Conservation (phyloP, 2,888 invertebrate genomes). For the Lapara coniferarum region DNA sequence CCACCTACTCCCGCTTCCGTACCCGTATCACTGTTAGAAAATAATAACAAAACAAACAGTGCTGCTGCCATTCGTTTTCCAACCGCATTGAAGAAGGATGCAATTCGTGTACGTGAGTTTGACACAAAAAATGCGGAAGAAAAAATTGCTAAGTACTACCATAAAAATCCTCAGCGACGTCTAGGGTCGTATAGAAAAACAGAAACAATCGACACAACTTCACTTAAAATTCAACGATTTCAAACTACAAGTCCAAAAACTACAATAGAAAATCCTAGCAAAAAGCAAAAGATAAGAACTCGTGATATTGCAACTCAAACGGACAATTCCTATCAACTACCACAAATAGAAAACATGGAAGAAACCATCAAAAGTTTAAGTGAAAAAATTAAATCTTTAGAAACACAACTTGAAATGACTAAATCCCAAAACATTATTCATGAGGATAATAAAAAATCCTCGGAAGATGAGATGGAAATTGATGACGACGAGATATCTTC, state of each 20-base stretch:
- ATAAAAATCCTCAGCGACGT: slow-evolving; percentile 6
- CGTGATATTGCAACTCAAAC: slow-evolving; percentile 51
- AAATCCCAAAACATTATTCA: slow-evolving; percentile 28
- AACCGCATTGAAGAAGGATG: neutral
- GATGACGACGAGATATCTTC: neutral
- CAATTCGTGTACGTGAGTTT: neutral
- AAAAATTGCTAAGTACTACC: slow-evolving; percentile 1
- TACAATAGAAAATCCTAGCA: neutral
- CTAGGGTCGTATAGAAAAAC: neutral
- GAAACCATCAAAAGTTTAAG: slow-evolving; percentile 45
- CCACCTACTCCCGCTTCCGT: neutral
- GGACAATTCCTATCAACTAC: slow-evolving; percentile 43
- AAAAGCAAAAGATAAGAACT: slow-evolving; percentile 31
- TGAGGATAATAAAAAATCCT: slow-evolving; percentile 29
- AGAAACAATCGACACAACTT: too few relatives aligned
- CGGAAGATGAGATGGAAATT: slow-evolving; percentile 30
- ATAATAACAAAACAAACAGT: neutral
- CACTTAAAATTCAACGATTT: neutral
- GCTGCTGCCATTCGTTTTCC: neutral
- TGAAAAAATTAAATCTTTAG: slow-evolving; percentile 45
- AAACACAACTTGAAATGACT: slow-evolving; percentile 42
- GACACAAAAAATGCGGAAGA: slow-evolving; percentile 1
- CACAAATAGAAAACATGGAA: slow-evolving; percentile 48
- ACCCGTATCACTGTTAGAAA: neutral
- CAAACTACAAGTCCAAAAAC: neutral